These are phyloP conservation scores for Microcebus ravelobensis DNA, from an alignment of 2,113 vertebrate species.

Conservation along the genomic window DNA sequence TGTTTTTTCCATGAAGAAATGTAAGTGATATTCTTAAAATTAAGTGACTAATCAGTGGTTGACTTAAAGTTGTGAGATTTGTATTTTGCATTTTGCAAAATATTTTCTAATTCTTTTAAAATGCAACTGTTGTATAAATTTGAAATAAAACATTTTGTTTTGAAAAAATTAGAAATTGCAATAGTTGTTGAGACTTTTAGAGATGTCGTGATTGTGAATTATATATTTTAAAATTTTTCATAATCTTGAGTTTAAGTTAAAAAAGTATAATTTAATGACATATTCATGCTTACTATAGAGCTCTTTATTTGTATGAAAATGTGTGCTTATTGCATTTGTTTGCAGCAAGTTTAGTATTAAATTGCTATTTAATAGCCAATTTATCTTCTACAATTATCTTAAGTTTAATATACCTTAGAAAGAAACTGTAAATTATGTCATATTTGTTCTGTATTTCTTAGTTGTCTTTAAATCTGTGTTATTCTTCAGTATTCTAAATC, in stretches of 20 bases:
- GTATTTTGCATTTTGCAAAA: neutral
- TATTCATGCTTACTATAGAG: conserved; percentile 36
- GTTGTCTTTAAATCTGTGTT: conserved; percentile 12
- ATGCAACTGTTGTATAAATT: neutral
- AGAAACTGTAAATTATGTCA: conserved; percentile 48
- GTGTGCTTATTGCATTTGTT: conserved; percentile 35
- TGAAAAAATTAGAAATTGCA: conserved; percentile 13
- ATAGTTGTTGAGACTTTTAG: neutral
- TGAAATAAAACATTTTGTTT: conserved; percentile 61
- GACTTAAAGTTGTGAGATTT: neutral
- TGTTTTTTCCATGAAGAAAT: neutral
- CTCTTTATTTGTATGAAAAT: conserved; percentile 44
- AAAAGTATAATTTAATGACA: conserved; percentile 44
- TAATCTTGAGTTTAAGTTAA: conserved; percentile 39
- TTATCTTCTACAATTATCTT: conserved; percentile 53
- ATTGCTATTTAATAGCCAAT: conserved; percentile 36
- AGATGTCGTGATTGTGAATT: neutral
- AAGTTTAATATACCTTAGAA: conserved; percentile 42
- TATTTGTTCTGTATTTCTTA: conserved; percentile 32
- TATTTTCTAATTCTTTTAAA: conserved; percentile 31
- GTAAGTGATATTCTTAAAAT: neutral
- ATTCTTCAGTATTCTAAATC: conserved; percentile 67
- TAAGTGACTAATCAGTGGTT: neutral
- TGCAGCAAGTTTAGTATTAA: conserved; percentile 57
- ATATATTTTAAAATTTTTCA: conserved; percentile 2